Evolutionary conservation across 1,140 invertebrate species (phyloP).

Genomic region (Halyomorpha halys): DNA sequence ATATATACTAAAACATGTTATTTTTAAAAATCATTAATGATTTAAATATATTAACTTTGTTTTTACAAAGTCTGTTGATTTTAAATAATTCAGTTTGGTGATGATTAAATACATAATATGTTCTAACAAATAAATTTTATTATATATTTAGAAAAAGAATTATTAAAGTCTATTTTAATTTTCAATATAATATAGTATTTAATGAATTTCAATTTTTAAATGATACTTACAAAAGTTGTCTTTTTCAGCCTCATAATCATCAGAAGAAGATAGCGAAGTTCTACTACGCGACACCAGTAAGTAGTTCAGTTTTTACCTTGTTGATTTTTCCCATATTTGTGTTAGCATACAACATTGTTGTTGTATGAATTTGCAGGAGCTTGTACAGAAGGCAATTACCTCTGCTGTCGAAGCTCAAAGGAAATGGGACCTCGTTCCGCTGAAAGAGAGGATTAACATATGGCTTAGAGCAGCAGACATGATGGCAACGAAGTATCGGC

Average conservation of each 20-base stretch:
- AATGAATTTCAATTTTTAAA: background rate
- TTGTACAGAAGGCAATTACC: constrained; percentile 78
- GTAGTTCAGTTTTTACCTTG: constrained; percentile 24
- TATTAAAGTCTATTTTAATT: background rate
- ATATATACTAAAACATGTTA: too few species aligned
- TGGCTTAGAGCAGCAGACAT: constrained; percentile 82
- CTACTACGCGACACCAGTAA: constrained; percentile 72
- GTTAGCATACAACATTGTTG: constrained; percentile 1
- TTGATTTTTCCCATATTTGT: background rate
- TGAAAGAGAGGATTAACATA: constrained; percentile 63
- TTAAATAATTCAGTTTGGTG: too few species aligned
- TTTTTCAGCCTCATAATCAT: constrained; percentile 75
- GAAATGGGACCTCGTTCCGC: constrained; percentile 73
- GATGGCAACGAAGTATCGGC: constrained; percentile 78
- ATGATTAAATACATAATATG: too few species aligned
- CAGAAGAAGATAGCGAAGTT: constrained; percentile 78
- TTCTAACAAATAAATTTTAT: too few species aligned
- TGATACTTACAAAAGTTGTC: constrained; percentile 27
- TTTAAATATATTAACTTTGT: too few species aligned
- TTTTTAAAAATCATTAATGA: too few species aligned
- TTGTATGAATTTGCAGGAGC: constrained; percentile 41
- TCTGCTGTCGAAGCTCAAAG: constrained; percentile 61
- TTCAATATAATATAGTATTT: background rate
- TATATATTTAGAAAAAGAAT: background rate
- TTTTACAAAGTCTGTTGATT: too few species aligned